Conservation (phyloP, 2,888 invertebrate genomes). For the Nymphalis c-album region DNA sequence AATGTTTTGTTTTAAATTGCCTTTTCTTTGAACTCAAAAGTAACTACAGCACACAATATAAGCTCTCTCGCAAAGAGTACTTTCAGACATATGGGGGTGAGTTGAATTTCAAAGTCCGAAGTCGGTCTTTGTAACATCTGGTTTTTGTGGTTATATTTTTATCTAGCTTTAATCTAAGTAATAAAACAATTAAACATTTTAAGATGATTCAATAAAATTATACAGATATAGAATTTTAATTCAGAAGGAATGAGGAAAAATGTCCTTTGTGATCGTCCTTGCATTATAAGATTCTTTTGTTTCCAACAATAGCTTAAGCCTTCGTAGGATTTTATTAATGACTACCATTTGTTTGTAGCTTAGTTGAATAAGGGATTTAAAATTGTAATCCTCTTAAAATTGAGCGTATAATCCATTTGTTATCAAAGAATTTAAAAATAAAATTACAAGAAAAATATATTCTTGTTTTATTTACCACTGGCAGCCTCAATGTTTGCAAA, state of each 20-base stretch:
- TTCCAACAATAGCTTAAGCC: slow-evolving; percentile 3
- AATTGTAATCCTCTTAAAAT: background rate
- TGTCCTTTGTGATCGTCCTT: background rate
- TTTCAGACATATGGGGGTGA: background rate
- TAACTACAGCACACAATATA: slow-evolving; percentile 4
- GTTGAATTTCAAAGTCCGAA: slow-evolving; percentile 9
- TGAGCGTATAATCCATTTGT: background rate
- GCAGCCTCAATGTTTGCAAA: slow-evolving; percentile 90
- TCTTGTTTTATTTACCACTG: slow-evolving; percentile 61
- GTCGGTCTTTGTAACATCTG: slow-evolving; percentile 11
- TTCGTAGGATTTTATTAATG: slow-evolving; percentile 9
- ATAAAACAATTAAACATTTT: no score
- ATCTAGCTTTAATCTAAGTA: background rate
- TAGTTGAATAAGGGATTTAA: slow-evolving; percentile 1
- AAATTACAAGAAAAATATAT: background rate
- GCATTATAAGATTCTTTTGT: slow-evolving; percentile 2
- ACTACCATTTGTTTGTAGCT: slow-evolving; percentile 8
- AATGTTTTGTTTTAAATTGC: slow-evolving; percentile 4
- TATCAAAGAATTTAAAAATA: background rate
- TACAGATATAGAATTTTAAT: background rate
- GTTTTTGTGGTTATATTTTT: slow-evolving; percentile 3
- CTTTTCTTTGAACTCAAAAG: background rate
- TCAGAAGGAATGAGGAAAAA: background rate
- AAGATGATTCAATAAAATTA: background rate
- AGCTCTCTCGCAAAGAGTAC: background rate